phyloP scores from a whole-genome alignment of 2,888 invertebrate species.

The Didymodactylos carnosus region DNA sequence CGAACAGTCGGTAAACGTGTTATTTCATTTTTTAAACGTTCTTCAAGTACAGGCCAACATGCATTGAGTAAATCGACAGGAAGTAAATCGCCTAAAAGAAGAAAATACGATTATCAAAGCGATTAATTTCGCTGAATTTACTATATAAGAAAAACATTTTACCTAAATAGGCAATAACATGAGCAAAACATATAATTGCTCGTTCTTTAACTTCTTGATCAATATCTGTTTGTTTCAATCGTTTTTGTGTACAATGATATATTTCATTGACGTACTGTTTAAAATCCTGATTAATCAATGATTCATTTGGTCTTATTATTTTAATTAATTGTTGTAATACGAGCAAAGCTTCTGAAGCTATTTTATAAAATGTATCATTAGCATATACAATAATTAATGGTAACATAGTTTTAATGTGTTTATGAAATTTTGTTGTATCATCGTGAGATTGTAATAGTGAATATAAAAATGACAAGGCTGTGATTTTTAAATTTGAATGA shows the following conservation, averaged over 20 bases:
- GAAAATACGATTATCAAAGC: not conserved
- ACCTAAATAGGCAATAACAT: not conserved
- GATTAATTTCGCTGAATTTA: not conserved
- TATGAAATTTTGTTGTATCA: constrained; percentile 35
- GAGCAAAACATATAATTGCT: constrained; percentile 58
- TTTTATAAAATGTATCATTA: constrained; percentile 86
- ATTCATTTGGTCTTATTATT: constrained; percentile 47
- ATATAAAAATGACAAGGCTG: constrained; percentile 73
- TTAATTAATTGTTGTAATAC: constrained; percentile 80
- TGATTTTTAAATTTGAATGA: constrained; percentile 61
- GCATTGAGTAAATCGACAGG: constrained; percentile 47
- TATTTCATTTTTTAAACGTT: constrained; percentile 82
- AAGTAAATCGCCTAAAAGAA: not conserved
- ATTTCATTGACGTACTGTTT: constrained; percentile 51
- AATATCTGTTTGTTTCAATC: constrained; percentile 78
- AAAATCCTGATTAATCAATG: constrained; percentile 44
- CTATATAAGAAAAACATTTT: too few species aligned
- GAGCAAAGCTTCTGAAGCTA: constrained; percentile 78
- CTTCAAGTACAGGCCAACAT: constrained; percentile 80
- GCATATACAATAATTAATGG: not conserved
- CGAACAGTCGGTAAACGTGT: constrained; percentile 74
- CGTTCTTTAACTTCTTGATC: constrained; percentile 98
- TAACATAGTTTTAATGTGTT: not conserved
- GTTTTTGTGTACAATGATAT: constrained; percentile 61
- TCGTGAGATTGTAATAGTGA: constrained; percentile 56